Base-by-base conservation (phyloP, 2,113 vertebrate genomes). In the Prochilodus magdalenae region DNA sequence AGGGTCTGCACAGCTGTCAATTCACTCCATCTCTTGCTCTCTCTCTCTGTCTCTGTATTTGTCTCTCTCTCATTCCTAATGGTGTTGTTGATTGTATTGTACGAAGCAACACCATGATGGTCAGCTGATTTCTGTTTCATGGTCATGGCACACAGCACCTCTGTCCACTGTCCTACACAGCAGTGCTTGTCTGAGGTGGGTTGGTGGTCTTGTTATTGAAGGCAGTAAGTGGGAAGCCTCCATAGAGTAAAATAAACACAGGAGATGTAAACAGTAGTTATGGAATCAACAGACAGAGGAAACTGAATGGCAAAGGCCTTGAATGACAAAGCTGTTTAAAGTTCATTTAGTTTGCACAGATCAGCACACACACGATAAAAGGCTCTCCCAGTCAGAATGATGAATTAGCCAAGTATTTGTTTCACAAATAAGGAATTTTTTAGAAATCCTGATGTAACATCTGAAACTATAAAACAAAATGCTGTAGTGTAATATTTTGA, bases 1-100 rank as follows among this genome's bases (percentile, higher is more conserved):
- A 82, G 36, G 71, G 22, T 47, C 57, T 83, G 49, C 36, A 76
- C 73, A 79, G 47, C 80, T 86, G 15, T 66, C 51, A 59, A 11
- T 73, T 24, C 22, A 51, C 18, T 7, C 29, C 13, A 6, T 63
- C 70, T 79, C 69, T n/a, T 24, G 55, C 13, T 51, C 14, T 75
- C n/a, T 71, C 29, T 83, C 62, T 79, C n/a, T 59, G 29, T 74
- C 30, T 74, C 24, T 69, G 2, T 73, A 29, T 53, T 14, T 29
- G 47, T 63, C 6, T 8, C 15, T 49, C 59, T 67, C 63, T 27
- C 6, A 66, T 57, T 65, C 12, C 66, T 57, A 1, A 29, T 55
- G 55, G 8, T 29, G 16, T 75, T 16, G 30, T 18, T 67, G 22
- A 57, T 69, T 55, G 16, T 51, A 55, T 26, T 15, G 33, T 10